Evolutionary conservation across 2,113 vertebrate genomes (phyloP).

Genomic region (Anser cygnoides): DNA sequence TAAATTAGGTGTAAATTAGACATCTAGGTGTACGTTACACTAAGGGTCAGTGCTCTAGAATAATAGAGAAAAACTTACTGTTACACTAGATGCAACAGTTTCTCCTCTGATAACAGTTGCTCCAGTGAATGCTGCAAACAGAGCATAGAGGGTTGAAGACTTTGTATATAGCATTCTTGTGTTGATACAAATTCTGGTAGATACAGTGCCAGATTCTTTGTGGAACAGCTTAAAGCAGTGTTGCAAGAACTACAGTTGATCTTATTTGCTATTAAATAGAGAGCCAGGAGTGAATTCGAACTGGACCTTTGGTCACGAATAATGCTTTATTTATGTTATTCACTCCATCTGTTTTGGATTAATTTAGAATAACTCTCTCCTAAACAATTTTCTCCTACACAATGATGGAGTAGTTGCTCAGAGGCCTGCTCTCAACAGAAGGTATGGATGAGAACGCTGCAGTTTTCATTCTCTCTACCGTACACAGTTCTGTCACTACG

Average conservation of each 20-base stretch:
- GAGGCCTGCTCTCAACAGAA: background rate
- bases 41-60: background rate
- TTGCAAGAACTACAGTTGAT: background rate
- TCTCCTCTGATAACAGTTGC: background rate
- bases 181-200: background rate
- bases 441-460: background rate
- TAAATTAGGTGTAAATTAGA: too few species aligned
- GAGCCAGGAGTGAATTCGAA: background rate
- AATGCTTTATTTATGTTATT: background rate
- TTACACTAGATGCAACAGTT: background rate
- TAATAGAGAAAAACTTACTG: background rate
- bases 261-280: background rate
- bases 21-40: background rate
- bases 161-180: background rate
- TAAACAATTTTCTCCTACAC: background rate
- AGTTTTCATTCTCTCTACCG: background rate
- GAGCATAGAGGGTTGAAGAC: background rate
- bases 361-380: background rate
- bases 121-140: background rate
- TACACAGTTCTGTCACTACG: background rate
- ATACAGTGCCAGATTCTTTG: background rate
- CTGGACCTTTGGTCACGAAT: background rate
- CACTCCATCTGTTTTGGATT: background rate
- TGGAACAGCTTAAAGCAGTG: background rate
- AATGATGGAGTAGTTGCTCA: accelerated